Base-by-base conservation (phyloP, 2,797 vertebrate genomes). In the Micrastur ruficollis region DNA sequence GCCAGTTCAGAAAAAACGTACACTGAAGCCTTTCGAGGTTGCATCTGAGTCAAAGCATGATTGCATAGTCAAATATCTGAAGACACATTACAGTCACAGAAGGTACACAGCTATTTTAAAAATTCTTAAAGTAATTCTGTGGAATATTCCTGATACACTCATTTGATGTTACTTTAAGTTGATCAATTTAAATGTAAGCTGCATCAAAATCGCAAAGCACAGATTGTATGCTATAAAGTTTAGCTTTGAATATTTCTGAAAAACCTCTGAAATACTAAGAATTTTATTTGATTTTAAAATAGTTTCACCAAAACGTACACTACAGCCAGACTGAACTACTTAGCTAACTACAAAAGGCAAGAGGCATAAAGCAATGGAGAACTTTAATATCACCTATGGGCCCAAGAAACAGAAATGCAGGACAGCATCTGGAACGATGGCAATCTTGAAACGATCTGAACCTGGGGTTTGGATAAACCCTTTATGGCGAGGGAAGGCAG, bases 31-130 rank as follows among this genome's bases (percentile, higher is more conserved):
- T 55, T 13, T 31, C 31, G 18, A 70, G 83, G 12, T 38, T 65
- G 31, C 5, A n/a, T 42, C n/a, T 50, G 14, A 84, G 10, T 47
- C 0, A 2, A 88, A 88, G 46, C 16, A 50, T 0, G 0, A 49
- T 1, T 75, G 17, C 31, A 17, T 0, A 56, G 3, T 22, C 23
- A 71, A 56, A 55, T 79, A 55, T 7, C 9, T 47, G n/a, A 81
- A 74, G 49, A 40, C 8, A 20, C 3, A 21, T 38, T 52, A 36
- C 20, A 61, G 11, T 12, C 31, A 36, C 7, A 23, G 20, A 47
- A 12, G 4, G 18, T 17, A 56, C 4, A n/a, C 3, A 62, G 38
- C 4, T 56, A 50, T 21, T 66, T 23, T 3, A 75, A 50, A 88
- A 63, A 8, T 3, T 34, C 27, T 67, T 67, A 1, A 70, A 72